These are phyloP conservation scores for Illadopsis cleaveri DNA, from an alignment of 2,113 vertebrate species.

Conservation along the genomic window DNA sequence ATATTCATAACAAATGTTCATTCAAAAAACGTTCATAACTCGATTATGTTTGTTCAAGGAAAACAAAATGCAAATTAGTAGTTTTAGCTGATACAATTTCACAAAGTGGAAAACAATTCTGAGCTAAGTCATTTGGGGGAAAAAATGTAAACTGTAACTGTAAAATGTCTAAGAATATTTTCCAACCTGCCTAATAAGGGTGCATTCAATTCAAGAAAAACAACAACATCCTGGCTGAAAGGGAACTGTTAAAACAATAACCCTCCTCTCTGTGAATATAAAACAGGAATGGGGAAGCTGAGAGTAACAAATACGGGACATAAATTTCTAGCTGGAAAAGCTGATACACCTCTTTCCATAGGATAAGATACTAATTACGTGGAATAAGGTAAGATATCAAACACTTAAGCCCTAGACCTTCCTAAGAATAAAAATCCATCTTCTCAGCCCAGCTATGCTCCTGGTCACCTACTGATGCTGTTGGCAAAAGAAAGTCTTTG, in stretches of 20 bases:
- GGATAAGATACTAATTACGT: neutral
- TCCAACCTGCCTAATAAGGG: neutral
- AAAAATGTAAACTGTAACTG: neutral
- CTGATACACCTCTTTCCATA: neutral
- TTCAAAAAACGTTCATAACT: neutral
- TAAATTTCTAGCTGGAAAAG: neutral
- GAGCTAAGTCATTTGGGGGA: neutral
- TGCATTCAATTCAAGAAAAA: neutral
- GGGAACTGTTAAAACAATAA: neutral
- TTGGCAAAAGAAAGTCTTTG: neutral
- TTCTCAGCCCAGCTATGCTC: neutral
- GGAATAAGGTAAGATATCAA: neutral
- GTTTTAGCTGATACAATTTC: neutral
- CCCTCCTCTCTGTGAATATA: neutral
- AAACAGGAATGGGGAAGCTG: neutral
- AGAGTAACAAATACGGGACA: neutral
- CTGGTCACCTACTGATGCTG: accelerated
- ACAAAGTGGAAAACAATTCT: neutral
- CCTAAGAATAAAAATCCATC: neutral
- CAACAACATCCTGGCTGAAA: neutral
- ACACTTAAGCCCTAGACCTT: neutral
- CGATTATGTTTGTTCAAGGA: neutral
- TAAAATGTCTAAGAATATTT: neutral
- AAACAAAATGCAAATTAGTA: neutral
- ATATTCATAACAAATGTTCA: neutral